A percentile compares a stretch with the other conserved stretches of the same genome.
phyloP scores from a whole-genome alignment of 2,797 vertebrate genomes.

The Galagoides demidoff region DNA sequence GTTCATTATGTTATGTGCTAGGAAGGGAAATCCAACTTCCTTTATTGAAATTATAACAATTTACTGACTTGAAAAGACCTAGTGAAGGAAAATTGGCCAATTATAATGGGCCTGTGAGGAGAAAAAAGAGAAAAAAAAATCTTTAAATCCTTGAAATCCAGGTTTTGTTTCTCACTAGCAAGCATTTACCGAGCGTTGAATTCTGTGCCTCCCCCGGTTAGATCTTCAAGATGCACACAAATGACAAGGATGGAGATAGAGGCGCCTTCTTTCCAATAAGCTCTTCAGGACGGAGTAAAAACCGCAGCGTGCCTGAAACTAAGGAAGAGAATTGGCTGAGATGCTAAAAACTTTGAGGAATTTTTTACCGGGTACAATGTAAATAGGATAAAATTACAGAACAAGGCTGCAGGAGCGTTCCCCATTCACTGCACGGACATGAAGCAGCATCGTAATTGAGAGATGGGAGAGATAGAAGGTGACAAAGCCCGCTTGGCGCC shows the following conservation, averaged over 20 bases:
- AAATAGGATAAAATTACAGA: neutral
- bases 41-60: conserved; percentile 20
- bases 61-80: neutral
- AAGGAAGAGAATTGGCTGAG: neutral
- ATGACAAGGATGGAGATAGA: neutral
- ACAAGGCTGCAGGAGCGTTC: neutral
- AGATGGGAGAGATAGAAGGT: neutral
- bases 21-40: neutral
- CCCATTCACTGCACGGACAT: neutral
- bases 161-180: neutral
- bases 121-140: neutral
- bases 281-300: neutral
- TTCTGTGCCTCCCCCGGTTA: neutral
- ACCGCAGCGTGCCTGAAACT: neutral
- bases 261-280: neutral
- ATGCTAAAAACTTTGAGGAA: neutral
- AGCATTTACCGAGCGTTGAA: neutral
- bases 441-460: neutral
- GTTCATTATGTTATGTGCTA: neutral
- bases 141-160: neutral
- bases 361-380: neutral
- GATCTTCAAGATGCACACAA: neutral
- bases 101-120: neutral
- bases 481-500: too few species aligned
- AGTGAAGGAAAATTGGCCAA: neutral